Conservation (phyloP, 2,888 invertebrate species). For the Andrena flavipes region DNA sequence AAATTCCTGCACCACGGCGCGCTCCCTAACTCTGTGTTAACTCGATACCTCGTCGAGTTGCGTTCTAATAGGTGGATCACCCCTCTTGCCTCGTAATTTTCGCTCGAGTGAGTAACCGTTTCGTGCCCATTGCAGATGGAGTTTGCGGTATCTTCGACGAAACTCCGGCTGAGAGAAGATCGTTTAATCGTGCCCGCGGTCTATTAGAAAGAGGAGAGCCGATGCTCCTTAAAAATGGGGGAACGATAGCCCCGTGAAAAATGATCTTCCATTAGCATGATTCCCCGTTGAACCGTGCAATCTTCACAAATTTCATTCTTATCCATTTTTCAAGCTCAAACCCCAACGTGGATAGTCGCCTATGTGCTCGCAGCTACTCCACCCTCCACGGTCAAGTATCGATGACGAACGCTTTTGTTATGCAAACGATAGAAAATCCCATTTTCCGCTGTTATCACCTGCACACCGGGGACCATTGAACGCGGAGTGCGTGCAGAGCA, state of each 20-base stretch:
- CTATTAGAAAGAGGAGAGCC: neutral
- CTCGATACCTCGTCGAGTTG: constrained; percentile 21
- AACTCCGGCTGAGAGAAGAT: neutral
- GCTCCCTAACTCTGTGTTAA: constrained; percentile 41
- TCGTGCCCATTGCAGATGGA: neutral
- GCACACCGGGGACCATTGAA: neutral
- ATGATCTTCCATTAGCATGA: too few relatives aligned
- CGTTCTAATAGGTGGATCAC: constrained; percentile 12
- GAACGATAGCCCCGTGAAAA: too few relatives aligned
- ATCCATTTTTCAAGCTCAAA: too few relatives aligned
- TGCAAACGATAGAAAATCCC: neutral
- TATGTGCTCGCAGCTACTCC: too few relatives aligned
- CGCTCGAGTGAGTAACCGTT: neutral
- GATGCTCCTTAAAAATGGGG: neutral
- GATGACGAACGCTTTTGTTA: neutral
- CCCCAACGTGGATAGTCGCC: too few relatives aligned
- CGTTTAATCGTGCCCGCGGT: neutral
- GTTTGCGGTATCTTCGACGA: neutral
- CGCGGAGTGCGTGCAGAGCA: neutral
- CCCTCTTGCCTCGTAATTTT: neutral
- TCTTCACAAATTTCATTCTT: too few relatives aligned
- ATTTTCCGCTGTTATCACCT: constrained; percentile 20
- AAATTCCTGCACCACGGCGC: constrained; percentile 27
- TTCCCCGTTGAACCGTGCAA: too few relatives aligned
- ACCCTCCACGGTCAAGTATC: neutral